Percentiles rank a stretch among this genome's conserved stretches.
Conservation (phyloP, 2,113 vertebrate species). For the Pomatostomus ruficeps region DNA sequence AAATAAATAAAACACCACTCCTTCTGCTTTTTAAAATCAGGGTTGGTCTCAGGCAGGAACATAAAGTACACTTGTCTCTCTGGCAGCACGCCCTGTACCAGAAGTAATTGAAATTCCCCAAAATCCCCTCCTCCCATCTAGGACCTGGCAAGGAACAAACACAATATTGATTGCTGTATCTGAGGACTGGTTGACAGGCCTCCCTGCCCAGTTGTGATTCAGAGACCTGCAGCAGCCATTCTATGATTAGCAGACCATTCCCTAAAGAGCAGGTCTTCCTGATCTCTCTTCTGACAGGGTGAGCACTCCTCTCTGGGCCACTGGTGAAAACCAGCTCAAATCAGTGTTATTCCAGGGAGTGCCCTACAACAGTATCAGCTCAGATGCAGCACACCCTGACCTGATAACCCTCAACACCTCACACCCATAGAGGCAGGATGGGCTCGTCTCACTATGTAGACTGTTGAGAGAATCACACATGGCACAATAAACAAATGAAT, state of each 20-base stretch:
- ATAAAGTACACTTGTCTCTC: not conserved
- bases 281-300: not conserved
- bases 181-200: not conserved
- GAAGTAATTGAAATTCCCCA: constrained; percentile 2
- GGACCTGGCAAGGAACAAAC: not conserved
- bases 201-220: not conserved
- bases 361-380: not conserved
- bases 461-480: not conserved
- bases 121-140: not conserved
- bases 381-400: not conserved
- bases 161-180: not conserved
- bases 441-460: not conserved
- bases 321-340: not conserved
- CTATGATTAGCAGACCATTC: not conserved
- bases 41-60: constrained; percentile 10
- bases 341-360: not conserved
- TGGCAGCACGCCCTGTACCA: constrained; percentile 17
- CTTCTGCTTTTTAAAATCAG: constrained; percentile 21
- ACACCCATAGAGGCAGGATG: not conserved
- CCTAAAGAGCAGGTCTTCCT: not conserved
- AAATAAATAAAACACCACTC: constrained; percentile 11
- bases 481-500: not conserved
- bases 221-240: not conserved
- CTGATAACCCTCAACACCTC: not conserved
- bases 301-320: not conserved